Base-by-base conservation (phyloP, 2,113 vertebrate species). In the Syrmaticus mikado region DNA sequence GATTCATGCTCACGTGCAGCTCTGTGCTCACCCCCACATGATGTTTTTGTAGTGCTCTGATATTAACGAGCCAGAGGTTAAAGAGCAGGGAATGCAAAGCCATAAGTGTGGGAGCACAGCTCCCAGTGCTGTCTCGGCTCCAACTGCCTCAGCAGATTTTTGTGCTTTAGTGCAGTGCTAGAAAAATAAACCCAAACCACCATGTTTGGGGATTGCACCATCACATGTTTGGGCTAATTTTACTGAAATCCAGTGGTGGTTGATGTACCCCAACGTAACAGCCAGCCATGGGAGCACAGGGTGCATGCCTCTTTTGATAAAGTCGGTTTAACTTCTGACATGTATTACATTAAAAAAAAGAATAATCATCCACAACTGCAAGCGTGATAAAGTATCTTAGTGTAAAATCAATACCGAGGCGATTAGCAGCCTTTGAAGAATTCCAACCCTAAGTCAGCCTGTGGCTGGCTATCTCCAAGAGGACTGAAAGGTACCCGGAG, bases 341-440 rank as follows among this genome's bases (percentile, higher is more conserved):
- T 81, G 88, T 90, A 95, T 95, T 91, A 94, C 90, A 93, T 96
- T 95, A 94, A 75, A 32, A 53, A 17, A n/a, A 43, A 53, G 14
- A 52, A 7, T 11, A 15, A 16, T 32, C 27, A 16, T 30, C 13
- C 40, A 13, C 16, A 43, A 40, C 61, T 36, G 80, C 32, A 52
- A 90, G 84, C 43, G 90, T 96, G 97, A 97, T 97, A 89, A 97
- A 97, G 77, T 75, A 78, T 96, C 96, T 94, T 13, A 5, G 97
- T 95, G 65, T 75, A 94, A 97, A 97, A 97, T 97, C 97, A 90
- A 97, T 97, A 95, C 81, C 1, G 3, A 94, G 93, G 91, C 32
- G 82, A 97, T 98, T 95, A 97, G 94, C 89, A 92, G 96, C 86
- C 94, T 97, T 94, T 87, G 96, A 95, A 95, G 92, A 85, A 77